These are phyloP conservation scores for Corythucha ciliata DNA, from an alignment of 2,888 invertebrate species.

Conservation along the genomic window DNA sequence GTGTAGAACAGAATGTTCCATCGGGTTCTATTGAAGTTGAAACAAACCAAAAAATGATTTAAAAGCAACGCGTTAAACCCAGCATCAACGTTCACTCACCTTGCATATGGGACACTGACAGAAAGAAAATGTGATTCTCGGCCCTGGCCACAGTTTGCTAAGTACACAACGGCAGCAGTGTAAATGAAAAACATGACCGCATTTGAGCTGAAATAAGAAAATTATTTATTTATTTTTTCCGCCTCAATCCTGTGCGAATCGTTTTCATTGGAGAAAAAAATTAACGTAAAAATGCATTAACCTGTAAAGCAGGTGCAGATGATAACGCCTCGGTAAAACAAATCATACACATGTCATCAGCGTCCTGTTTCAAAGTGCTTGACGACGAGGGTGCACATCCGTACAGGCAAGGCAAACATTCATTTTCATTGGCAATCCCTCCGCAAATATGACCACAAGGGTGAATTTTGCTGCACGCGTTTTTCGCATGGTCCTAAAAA, in stretches of 20 bases:
- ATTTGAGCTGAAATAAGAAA: constrained; percentile 55
- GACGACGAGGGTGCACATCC: constrained; percentile 52
- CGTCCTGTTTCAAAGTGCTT: constrained; percentile 88
- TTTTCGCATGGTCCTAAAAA: constrained; percentile 60
- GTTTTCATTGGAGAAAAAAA: not conserved
- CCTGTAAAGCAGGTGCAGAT: constrained; percentile 88
- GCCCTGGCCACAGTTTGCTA: constrained; percentile 83
- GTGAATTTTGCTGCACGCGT: constrained; percentile 73
- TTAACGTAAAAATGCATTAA: constrained; percentile 38
- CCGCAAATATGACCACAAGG: constrained; percentile 89
- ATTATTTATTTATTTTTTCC: too few species aligned
- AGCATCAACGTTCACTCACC: constrained; percentile 44
- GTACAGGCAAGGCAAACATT: constrained; percentile 82
- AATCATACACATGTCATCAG: constrained; percentile 99
- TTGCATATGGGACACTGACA: constrained; percentile 95
- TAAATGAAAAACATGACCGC: constrained; percentile 92
- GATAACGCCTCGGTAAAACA: constrained; percentile 95
- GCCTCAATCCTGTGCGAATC: not conserved
- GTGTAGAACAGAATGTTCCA: constrained; percentile 69
- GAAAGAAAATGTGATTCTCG: constrained; percentile 92
- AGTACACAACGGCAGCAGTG: constrained; percentile 83
- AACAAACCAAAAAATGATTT: not conserved
- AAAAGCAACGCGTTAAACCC: not conserved
- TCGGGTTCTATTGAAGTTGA: constrained; percentile 52
- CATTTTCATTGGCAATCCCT: constrained; percentile 75